Evolutionary conservation across 2,113 vertebrate genomes (phyloP).

Genomic region (Oncorhynchus tshawytscha): DNA sequence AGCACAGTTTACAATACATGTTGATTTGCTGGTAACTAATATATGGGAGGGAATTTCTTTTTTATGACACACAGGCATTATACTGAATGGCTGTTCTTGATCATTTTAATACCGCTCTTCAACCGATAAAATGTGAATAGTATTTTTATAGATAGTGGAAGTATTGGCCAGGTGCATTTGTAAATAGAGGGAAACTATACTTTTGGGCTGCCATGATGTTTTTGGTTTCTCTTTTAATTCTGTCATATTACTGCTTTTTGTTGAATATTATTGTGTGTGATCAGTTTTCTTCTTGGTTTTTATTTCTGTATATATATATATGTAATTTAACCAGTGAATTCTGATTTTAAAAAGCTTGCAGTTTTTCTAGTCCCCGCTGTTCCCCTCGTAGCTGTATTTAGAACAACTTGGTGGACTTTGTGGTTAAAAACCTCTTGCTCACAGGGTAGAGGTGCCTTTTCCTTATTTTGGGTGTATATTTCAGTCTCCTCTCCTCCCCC

Average conservation of each 20-base stretch:
- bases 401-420: conserved; percentile 65
- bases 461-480: conserved; percentile 58
- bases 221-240: conserved; percentile 38
- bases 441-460: conserved; percentile 78
- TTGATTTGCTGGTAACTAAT: conserved; percentile 47
- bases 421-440: conserved; percentile 78
- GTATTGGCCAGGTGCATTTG: conserved; percentile 88
- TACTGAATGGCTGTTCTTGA: conserved; percentile 47
- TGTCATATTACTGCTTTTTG: conserved; percentile 70
- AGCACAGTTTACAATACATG: conserved; percentile 70
- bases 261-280: conserved; percentile 79
- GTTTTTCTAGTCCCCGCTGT: conserved; percentile 59
- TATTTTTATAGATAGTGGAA: conserved; percentile 97
- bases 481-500: conserved; percentile 55
- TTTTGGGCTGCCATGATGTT: conserved; percentile 23
- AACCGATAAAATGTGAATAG: conserved; percentile 88
- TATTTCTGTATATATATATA: conserved; percentile 80
- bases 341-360: conserved; percentile 67
- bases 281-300: conserved; percentile 37
- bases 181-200: conserved; percentile 84
- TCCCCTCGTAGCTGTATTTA: conserved; percentile 79
- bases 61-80: conserved; percentile 40
- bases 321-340: conserved; percentile 87
- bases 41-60: conserved; percentile 42
- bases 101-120: conserved; percentile 83